A percentile compares a stretch with the other conserved stretches of the same genome.
phyloP scores from a whole-genome alignment of 2,888 invertebrate species.

The Plebejus anna region DNA sequence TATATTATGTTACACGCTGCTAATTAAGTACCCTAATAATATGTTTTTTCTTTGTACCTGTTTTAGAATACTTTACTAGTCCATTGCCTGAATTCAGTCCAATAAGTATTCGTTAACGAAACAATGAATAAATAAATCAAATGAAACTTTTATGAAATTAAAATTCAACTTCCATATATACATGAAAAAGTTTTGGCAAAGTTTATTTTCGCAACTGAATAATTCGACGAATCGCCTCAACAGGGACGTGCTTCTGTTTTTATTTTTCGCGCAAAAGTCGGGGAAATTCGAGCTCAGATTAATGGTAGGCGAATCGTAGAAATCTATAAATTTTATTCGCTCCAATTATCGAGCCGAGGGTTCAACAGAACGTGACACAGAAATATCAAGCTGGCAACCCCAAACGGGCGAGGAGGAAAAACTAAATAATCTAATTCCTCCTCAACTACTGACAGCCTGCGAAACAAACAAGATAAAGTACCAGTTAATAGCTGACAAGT shows the following conservation, averaged over 20 bases:
- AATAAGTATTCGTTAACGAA: not conserved
- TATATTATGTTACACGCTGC: too few species aligned
- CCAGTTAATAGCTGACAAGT: not conserved
- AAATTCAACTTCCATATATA: conserved; percentile 3
- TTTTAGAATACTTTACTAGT: not conserved
- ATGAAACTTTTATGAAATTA: not conserved
- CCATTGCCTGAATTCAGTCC: not conserved
- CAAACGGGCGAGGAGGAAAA: conserved; percentile 16
- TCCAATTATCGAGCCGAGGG: conserved; percentile 30
- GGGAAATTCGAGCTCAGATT: conserved; percentile 14
- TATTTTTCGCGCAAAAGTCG: conserved; percentile 18
- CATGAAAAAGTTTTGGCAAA: conserved; percentile 6
- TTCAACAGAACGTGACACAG: conserved; percentile 34
- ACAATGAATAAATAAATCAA: not conserved
- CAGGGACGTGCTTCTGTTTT: conserved; percentile 10
- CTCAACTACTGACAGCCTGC: not conserved
- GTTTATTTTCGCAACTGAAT: conserved; percentile 11
- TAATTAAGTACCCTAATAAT: not conserved
- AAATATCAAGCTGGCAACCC: conserved; percentile 33
- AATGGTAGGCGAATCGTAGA: conserved; percentile 30
- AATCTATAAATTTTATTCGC: conserved; percentile 32
- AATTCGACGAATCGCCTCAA: conserved; percentile 7
- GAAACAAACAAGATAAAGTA: conserved; percentile 4
- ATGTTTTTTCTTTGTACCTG: not conserved
- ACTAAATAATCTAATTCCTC: conserved; percentile 27